Conservation (phyloP, 2,888 invertebrate genomes). For the Eristalis tenax region DNA sequence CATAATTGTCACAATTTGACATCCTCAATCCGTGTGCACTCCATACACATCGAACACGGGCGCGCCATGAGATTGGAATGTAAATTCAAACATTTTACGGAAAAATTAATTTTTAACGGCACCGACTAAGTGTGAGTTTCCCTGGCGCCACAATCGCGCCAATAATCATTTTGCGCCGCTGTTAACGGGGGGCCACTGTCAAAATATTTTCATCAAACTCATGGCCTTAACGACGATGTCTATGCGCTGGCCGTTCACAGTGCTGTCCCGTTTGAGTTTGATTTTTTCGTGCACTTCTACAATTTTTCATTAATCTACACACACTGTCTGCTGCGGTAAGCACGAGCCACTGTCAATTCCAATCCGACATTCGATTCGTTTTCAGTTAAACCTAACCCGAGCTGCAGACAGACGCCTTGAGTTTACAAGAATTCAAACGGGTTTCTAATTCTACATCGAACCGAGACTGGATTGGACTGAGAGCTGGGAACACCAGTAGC, state of each 20-base stretch:
- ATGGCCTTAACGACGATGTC: conserved; percentile 10
- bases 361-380: conserved; percentile 59
- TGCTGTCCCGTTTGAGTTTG: background rate
- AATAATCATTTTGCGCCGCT: conserved; percentile 17
- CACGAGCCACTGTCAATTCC: conserved; percentile 41
- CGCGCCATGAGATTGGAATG: background rate
- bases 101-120: conserved; percentile 55
- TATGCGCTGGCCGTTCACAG: background rate
- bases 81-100: conserved; percentile 51
- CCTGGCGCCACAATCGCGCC: conserved; percentile 62
- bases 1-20: conserved; percentile 3
- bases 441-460: conserved; percentile 41
- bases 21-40: background rate
- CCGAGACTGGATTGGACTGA: too few species aligned
- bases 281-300: conserved; percentile 14
- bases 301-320: conserved; percentile 55
- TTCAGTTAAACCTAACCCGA: conserved; percentile 54
- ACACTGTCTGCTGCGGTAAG: conserved; percentile 23
- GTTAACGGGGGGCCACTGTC: conserved; percentile 23
- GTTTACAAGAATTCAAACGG: conserved; percentile 27
- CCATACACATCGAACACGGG: background rate
- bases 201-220: conserved; percentile 68
- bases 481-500: conserved; percentile 45
- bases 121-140: conserved; percentile 61
- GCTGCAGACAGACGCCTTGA: conserved; percentile 43